Evolutionary conservation across 1,140 invertebrate genomes (phyloP).

Genomic region (Microplitis demolitor): DNA sequence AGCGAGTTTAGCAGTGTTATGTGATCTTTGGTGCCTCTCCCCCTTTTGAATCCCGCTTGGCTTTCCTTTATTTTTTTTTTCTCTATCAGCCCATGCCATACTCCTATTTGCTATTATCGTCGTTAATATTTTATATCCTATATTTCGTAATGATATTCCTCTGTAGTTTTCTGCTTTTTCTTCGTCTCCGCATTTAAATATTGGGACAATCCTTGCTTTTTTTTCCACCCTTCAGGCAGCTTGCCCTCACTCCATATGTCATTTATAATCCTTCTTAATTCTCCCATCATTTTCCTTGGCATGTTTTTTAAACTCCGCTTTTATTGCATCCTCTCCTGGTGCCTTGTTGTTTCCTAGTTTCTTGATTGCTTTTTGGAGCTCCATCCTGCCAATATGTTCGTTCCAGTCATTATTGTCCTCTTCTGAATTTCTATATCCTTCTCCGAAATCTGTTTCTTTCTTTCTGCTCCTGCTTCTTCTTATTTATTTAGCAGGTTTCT

Average conservation of each 20-base stretch:
- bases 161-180: neutral
- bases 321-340: neutral
- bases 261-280: neutral
- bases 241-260: neutral
- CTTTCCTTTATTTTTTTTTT: neutral
- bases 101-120: neutral
- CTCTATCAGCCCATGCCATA: neutral
- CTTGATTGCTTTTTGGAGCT: no score
- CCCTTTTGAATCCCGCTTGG: constrained; percentile 17
- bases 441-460: no score
- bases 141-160: neutral
- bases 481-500: no score
- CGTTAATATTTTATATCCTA: neutral
- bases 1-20: constrained; percentile 8
- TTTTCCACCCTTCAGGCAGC: neutral
- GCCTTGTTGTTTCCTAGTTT: neutral
- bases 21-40: constrained; percentile 7
- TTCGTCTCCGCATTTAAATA: neutral
- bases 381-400: no score
- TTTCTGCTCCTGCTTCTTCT: no score
- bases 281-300: neutral
- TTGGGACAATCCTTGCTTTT: neutral
- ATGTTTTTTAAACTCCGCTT: neutral
- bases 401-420: no score
- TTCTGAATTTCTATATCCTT: no score